phyloP scores from a whole-genome alignment of 2,797 vertebrate genomes.

The Takifugu ocellatus region DNA sequence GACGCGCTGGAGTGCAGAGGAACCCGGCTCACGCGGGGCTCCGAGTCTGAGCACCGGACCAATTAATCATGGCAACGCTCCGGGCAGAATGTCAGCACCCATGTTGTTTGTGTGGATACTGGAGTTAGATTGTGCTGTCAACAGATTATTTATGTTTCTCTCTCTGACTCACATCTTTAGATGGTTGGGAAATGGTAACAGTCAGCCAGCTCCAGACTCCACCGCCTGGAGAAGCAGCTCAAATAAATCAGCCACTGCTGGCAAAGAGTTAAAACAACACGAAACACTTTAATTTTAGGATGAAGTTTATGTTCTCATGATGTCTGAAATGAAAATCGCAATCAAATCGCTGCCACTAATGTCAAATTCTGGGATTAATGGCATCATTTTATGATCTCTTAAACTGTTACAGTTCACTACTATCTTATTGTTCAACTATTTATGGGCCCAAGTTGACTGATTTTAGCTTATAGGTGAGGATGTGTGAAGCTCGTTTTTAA shows the following conservation, averaged over 20 bases:
- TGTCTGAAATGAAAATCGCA: neutral
- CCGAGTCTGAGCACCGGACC: constrained; percentile 41
- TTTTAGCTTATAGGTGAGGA: no score
- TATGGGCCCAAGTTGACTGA: neutral
- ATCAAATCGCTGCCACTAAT: neutral
- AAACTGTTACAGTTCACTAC: no score
- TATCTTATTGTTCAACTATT: no score
- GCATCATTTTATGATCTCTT: no score
- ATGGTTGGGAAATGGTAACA: constrained; percentile 36
- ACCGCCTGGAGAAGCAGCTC: neutral
- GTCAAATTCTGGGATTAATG: no score
- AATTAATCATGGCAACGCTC: constrained; percentile 71
- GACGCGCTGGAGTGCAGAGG: constrained; percentile 17
- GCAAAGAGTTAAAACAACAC: neutral
- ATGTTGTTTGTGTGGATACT: constrained; percentile 67
- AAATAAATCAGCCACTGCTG: constrained; percentile 1
- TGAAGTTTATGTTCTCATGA: neutral
- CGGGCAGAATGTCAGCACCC: constrained; percentile 57
- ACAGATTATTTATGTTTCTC: constrained; percentile 53
- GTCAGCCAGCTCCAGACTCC: constrained; percentile 7
- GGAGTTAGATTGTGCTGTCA: constrained; percentile 56
- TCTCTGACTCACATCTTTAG: constrained; percentile 25
- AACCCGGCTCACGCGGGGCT: constrained; percentile 23
- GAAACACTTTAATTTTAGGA: neutral
- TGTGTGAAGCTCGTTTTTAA: neutral